Base-by-base conservation (phyloP, 1,140 invertebrate species). In the Mamestra configurata region DNA sequence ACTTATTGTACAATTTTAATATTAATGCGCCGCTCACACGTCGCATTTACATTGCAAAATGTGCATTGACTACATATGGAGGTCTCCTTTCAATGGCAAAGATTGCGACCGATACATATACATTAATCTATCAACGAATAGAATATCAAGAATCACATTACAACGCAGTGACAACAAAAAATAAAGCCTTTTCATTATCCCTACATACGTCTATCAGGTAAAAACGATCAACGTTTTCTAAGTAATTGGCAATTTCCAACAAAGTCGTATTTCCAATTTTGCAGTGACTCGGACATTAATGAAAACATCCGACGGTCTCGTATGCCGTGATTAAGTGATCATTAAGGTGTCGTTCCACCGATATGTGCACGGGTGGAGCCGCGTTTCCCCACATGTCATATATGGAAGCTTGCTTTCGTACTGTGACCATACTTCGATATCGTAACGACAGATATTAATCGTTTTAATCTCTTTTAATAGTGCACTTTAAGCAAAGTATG, bases 301-400 rank as follows among this genome's bases (percentile, higher is more conserved):
- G 80, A 80, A 82, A 84, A 79, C 79, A 70, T 82, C 80, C 51
- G 40, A 79, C 71, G 49, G 31, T 68, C 64, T 40, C 31, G 22
- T 64, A 53, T 66, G 64, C 79, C 40, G 79, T 85, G 82, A 87
- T 87, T 84, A 86, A 86, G 81, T 72, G 84, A 84, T 87, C 82
- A 82, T 86, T 86, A 86, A 82, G 71, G 79, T 83, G 79, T 81
- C 77, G 79, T 84, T 84, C 79, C 78, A 79, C 82, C 73, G 75
- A 77, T 79, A 72, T 80, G 70, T 70, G 68, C 59, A 66, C 73
- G 46, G 81, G 51, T 53, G 66, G 49, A 78, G 71, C 22, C 70
- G 77, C 70, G 84, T 83, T 79, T 68, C 81, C 46, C 77, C 46
- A 72, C 70, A 57, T 75, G 51, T 82, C 83, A 61, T 83, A 79